Percentiles rank a stretch among this genome's conserved stretches.
phyloP scores from a whole-genome alignment of 2,113 vertebrate genomes.

The Callipepla californica region DNA sequence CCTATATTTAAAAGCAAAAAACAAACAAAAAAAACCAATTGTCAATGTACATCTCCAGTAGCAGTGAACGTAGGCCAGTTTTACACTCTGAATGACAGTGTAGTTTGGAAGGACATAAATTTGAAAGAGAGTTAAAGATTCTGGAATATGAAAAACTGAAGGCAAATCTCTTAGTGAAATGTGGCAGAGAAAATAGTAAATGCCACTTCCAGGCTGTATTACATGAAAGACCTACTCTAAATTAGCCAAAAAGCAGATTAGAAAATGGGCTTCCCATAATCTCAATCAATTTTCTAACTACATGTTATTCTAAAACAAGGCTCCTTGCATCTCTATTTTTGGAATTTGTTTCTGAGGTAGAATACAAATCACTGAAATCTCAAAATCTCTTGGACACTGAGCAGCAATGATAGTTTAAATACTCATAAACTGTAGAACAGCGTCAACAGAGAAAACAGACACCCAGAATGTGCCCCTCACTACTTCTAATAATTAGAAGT shows the following conservation, averaged over 20 bases:
- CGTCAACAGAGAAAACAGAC: slow-evolving; percentile 17
- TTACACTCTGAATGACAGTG: neutral
- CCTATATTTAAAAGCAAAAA: neutral
- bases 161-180: neutral
- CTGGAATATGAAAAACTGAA: neutral
- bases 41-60: neutral
- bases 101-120: neutral
- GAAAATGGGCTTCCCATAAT: neutral
- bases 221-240: neutral
- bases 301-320: neutral
- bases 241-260: slow-evolving; percentile 13
- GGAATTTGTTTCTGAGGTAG: slow-evolving; percentile 24
- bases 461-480: neutral
- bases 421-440: slow-evolving; percentile 26
- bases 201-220: neutral
- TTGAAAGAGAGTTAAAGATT: neutral
- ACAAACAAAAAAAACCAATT: neutral
- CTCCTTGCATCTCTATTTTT: slow-evolving; percentile 17
- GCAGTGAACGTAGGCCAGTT: neutral
- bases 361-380: neutral
- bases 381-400: neutral
- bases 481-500: slow-evolving; percentile 26
- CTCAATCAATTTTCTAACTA: neutral
- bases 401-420: slow-evolving; percentile 25
- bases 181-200: neutral